Evolutionary conservation across 2,888 invertebrate genomes (phyloP).

Genomic region (Tipula vernalis): DNA sequence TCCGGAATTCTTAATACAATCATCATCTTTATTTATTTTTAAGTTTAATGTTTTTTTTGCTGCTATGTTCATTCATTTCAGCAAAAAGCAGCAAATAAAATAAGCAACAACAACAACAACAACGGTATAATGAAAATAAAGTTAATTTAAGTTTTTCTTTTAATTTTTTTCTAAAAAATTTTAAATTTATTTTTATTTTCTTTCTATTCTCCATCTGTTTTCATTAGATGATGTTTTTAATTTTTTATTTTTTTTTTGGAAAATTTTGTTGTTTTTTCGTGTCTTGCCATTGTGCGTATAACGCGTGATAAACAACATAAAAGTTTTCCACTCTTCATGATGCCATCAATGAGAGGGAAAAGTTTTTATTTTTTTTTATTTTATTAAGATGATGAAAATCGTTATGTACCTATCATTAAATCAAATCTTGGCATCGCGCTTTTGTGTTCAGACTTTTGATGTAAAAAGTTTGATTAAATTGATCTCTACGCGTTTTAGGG

Average conservation of each 20-base stretch:
- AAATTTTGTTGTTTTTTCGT: background rate
- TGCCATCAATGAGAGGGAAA: background rate
- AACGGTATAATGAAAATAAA: background rate
- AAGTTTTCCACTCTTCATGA: background rate
- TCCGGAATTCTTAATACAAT: background rate
- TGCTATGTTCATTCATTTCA: background rate
- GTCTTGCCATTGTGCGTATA: background rate
- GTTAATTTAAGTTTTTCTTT: slow-evolving; percentile 4
- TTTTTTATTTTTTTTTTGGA: background rate
- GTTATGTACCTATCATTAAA: background rate
- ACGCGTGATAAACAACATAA: background rate
- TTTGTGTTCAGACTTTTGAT: background rate
- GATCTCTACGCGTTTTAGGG: background rate
- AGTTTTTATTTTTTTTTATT: background rate
- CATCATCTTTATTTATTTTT: background rate
- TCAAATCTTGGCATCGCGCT: background rate
- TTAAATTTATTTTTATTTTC: background rate
- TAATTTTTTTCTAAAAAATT: background rate
- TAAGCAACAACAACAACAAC: background rate
- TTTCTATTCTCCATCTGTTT: background rate
- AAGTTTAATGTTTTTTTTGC: background rate
- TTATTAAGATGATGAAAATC: background rate
- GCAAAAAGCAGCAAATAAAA: background rate
- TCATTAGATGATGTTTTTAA: background rate
- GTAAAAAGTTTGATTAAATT: background rate